Evolutionary conservation across 2,797 vertebrate species (phyloP), one percentile per base, ranked within the genome.

Genomic region (Chloroceryle amazona): DNA sequence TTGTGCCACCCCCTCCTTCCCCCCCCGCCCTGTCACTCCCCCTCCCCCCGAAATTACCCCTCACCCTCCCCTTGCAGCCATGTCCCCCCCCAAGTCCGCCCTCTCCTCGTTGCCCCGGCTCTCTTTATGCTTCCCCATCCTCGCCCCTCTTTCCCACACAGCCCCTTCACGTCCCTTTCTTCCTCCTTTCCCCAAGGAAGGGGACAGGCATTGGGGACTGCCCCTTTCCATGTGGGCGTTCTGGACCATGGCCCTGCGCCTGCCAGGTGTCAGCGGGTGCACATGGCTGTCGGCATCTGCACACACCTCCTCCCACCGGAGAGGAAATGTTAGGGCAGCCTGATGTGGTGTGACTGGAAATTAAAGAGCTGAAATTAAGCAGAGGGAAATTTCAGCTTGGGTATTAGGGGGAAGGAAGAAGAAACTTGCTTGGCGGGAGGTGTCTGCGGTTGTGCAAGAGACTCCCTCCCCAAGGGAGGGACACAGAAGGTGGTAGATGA

Each of bases 261-360:
- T 9, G n/a, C 6, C 2, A 6, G 2, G 42, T 22, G 60, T 37
- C 49, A 6, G 44, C 1, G 1, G 75, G 55, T 1, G 2, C 55
- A 6, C 13, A 0, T 42, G 86, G 15, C 20, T 8, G 21, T 31
- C 41, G 2, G 44, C 1, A 1, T 29, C 28, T 4, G 13, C 60
- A 3, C 37, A 18, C 61, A 7, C 31, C 35, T 3, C 22, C 76
- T 3, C 25, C 80, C 61, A 4, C 23, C 5, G 0, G 44, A 52
- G 42, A 72, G 60, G 47, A 80, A 33, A 22, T 0, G 7, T 35
- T 10, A 3, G 58, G 16, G 35, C 47, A 39, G 78, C 15, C 33
- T 23, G 37, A 4, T 14, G 49, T 74, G 58, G 12, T 61, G 70
- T 80, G 66, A 35, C 47, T 42, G 9, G 72, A 54, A 80, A 68